A percentile compares a stretch with the other conserved stretches of the same genome.
Conservation (phyloP, 2,797 vertebrate genomes). For the Helostoma temminkii region DNA sequence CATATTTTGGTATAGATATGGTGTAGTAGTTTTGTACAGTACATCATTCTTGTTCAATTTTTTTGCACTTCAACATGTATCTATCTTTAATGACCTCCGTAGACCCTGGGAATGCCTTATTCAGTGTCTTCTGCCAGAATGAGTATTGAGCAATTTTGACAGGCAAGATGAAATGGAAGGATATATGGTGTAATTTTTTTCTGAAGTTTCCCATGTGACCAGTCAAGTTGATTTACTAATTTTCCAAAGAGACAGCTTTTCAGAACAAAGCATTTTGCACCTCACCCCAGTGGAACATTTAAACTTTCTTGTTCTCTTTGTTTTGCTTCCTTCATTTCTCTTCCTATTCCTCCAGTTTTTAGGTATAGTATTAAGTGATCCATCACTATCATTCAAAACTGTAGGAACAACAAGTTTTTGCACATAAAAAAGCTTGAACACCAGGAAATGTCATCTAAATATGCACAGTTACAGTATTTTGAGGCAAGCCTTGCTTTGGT, state of each 20-base stretch:
- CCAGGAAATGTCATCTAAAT: slow-evolving; percentile 11
- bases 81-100: slow-evolving; percentile 79
- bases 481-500: slow-evolving; percentile 18
- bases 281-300: slow-evolving; percentile 73
- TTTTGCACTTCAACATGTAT: slow-evolving; percentile 85
- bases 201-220: slow-evolving; percentile 74
- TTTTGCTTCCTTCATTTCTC: slow-evolving; percentile 30
- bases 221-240: slow-evolving; percentile 78
- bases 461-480: slow-evolving; percentile 20
- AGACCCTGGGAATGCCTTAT: slow-evolving; percentile 85
- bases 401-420: slow-evolving; percentile 39
- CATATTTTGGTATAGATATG: slow-evolving; percentile 78
- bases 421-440: slow-evolving; percentile 42
- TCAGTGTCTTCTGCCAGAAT: slow-evolving; percentile 79
- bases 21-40: slow-evolving; percentile 86
- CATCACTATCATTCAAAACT: slow-evolving; percentile 36
- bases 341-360: slow-evolving; percentile 44
- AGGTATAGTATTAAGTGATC: slow-evolving; percentile 25
- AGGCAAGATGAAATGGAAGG: slow-evolving; percentile 59
- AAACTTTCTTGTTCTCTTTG: slow-evolving; percentile 30
- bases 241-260: slow-evolving; percentile 84
- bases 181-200: slow-evolving; percentile 60
- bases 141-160: slow-evolving; percentile 69
- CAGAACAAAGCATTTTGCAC: slow-evolving; percentile 86
- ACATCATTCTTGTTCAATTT: slow-evolving; percentile 72